These are phyloP conservation scores for Pachycephala philippinensis DNA, from an alignment of 2,113 vertebrate species.

Conservation along the genomic window DNA sequence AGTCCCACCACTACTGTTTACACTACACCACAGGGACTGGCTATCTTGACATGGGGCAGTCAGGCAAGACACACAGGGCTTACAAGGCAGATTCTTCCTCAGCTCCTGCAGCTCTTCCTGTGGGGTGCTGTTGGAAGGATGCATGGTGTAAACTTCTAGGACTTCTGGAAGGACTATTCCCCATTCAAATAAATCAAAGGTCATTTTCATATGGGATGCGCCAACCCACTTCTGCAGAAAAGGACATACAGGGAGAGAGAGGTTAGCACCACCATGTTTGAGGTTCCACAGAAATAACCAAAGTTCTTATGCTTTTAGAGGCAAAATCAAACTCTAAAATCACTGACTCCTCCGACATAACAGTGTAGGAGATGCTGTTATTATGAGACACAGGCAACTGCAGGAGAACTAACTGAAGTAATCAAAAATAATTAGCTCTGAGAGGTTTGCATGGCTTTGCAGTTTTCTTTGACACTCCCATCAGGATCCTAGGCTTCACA, in stretches of 20 bases:
- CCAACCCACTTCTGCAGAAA: slow-evolving; percentile 72
- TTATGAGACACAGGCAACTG: not conserved
- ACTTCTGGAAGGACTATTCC: slow-evolving; percentile 22
- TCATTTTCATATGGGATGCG: slow-evolving; percentile 32
- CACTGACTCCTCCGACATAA: not conserved
- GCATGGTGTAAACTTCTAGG: slow-evolving; percentile 46
- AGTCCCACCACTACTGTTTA: slow-evolving; percentile 24
- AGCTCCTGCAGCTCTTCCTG: not conserved
- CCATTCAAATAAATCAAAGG: slow-evolving; percentile 58
- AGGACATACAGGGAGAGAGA: not conserved
- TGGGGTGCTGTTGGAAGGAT: not conserved
- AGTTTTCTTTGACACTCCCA: not conserved
- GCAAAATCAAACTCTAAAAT: not conserved
- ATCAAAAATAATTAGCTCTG: not conserved
- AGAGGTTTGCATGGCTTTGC: not conserved
- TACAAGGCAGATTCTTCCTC: not conserved
- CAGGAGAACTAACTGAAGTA: not conserved
- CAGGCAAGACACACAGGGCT: not conserved
- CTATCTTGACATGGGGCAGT: not conserved
- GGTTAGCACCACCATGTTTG: not conserved
- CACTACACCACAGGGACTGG: not conserved
- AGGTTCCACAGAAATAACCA: not conserved
- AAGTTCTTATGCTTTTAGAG: not conserved
- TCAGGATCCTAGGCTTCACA: not conserved
- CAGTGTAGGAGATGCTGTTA: not conserved